These are phyloP conservation scores for Augochlora pura DNA, from an alignment of 1,140 invertebrate genomes.

Conservation along the genomic window DNA sequence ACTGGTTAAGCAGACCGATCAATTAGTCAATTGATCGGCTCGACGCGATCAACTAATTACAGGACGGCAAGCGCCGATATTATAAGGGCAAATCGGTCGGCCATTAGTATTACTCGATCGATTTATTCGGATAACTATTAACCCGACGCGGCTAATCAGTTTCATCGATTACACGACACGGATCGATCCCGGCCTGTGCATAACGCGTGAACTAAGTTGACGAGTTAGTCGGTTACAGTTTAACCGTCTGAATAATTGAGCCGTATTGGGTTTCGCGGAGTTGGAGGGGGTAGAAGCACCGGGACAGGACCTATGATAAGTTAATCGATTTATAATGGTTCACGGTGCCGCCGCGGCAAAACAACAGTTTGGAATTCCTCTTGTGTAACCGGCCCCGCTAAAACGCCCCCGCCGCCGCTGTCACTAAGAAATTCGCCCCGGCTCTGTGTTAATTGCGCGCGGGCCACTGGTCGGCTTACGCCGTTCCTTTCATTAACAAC, in stretches of 20 bases:
- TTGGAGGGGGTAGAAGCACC: too few species aligned
- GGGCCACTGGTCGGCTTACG: background rate
- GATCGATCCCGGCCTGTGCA: slow-evolving; percentile 21
- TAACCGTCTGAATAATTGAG: slow-evolving; percentile 38
- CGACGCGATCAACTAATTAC: slow-evolving; percentile 27
- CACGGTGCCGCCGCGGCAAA: background rate
- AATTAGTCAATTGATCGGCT: background rate
- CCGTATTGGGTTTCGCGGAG: slow-evolving; percentile 11
- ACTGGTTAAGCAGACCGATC: background rate
- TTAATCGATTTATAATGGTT: slow-evolving; percentile 33
- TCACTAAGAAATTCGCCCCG: background rate
- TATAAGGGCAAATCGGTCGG: slow-evolving; percentile 25
- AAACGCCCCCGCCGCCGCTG: background rate
- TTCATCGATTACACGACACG: slow-evolving; percentile 30
- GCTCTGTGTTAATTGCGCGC: slow-evolving; percentile 12
- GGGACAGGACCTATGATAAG: slow-evolving; percentile 25
- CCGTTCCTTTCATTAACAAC: slow-evolving; percentile 17
- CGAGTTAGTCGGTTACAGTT: slow-evolving; percentile 37
- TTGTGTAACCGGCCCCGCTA: background rate
- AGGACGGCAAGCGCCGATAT: background rate
- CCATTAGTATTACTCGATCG: slow-evolving; percentile 33
- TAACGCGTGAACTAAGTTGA: slow-evolving; percentile 25
- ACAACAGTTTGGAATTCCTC: background rate
- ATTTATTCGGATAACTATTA: slow-evolving; percentile 46
- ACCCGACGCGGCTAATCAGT: slow-evolving; percentile 24